Evolutionary conservation across 2,888 invertebrate species (phyloP).

Genomic region (Stenolophus ochropezus): DNA sequence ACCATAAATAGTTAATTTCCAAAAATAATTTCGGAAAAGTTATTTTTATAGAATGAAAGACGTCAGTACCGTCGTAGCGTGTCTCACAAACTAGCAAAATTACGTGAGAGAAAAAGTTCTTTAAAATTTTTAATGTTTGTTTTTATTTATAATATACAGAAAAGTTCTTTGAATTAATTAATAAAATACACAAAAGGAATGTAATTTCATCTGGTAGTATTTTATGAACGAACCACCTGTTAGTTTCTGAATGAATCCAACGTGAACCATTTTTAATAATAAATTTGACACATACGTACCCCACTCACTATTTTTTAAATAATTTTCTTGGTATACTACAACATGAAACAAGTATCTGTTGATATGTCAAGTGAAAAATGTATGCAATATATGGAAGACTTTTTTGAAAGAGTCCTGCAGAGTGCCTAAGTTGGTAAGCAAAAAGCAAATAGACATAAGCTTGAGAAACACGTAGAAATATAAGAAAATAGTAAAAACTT

Average conservation of each 20-base stretch:
- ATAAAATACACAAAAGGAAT: background rate
- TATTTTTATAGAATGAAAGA: background rate
- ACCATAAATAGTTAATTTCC: too few relatives aligned
- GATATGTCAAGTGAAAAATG: background rate
- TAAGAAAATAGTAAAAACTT: constrained; percentile 1
- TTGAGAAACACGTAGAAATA: background rate
- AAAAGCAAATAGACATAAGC: constrained; percentile 3
- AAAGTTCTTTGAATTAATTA: background rate
- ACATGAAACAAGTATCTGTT: background rate
- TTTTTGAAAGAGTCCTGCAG: background rate
- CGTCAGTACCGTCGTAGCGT: background rate
- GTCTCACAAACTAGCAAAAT: background rate
- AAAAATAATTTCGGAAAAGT: too few relatives aligned
- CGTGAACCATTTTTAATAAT: constrained; percentile 38
- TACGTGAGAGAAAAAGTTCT: background rate
- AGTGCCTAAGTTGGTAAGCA: background rate
- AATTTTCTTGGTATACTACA: too few relatives aligned
- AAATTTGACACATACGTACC: background rate
- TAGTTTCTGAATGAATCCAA: constrained; percentile 56
- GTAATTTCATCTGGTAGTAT: constrained; percentile 4
- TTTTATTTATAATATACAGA: background rate
- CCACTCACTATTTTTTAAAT: background rate
- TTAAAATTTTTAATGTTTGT: background rate
- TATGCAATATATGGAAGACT: background rate
- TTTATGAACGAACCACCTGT: constrained; percentile 59